Conservation (phyloP, 2,797 vertebrate genomes). For the Mus spretus region DNA sequence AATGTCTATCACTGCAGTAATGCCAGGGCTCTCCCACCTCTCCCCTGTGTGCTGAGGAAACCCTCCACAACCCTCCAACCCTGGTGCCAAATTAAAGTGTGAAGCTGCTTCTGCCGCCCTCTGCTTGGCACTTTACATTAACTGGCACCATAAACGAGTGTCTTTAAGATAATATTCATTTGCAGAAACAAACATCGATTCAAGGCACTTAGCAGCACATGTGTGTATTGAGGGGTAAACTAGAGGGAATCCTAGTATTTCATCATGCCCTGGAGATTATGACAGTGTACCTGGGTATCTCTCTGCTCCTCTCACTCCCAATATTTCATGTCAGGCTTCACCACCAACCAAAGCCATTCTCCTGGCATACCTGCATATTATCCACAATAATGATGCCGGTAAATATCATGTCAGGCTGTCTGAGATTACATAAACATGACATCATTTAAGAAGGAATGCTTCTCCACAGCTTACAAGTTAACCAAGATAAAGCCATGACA, state of each 20-base stretch:
- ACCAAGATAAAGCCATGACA: constrained; percentile 84
- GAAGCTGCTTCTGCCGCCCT: constrained; percentile 66
- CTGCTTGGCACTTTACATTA: constrained; percentile 79
- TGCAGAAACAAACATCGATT: constrained; percentile 87
- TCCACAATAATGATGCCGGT: constrained; percentile 81
- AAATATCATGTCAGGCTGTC: constrained; percentile 81
- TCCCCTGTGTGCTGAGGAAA: background rate
- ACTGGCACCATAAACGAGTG: constrained; percentile 86
- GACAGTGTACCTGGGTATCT: constrained; percentile 78
- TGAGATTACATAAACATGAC: constrained; percentile 71
- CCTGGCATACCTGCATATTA: constrained; percentile 74
- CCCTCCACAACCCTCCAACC: constrained; percentile 61
- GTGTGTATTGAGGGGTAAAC: constrained; percentile 80
- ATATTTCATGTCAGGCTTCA: constrained; percentile 82
- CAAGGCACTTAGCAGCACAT: constrained; percentile 86
- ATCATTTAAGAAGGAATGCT: constrained; percentile 70
- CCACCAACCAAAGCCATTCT: constrained; percentile 73
- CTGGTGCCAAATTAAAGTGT: constrained; percentile 79
- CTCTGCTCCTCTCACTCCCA: constrained; percentile 78
- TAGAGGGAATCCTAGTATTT: constrained; percentile 87
- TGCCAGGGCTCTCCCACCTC: background rate
- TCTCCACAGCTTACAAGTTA: constrained; percentile 78
- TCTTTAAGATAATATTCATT: constrained; percentile 88
- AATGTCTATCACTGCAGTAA: background rate
- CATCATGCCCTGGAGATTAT: constrained; percentile 80